Evolutionary conservation across 2,797 vertebrate genomes (phyloP).

Genomic region (Adelosebastes latens): DNA sequence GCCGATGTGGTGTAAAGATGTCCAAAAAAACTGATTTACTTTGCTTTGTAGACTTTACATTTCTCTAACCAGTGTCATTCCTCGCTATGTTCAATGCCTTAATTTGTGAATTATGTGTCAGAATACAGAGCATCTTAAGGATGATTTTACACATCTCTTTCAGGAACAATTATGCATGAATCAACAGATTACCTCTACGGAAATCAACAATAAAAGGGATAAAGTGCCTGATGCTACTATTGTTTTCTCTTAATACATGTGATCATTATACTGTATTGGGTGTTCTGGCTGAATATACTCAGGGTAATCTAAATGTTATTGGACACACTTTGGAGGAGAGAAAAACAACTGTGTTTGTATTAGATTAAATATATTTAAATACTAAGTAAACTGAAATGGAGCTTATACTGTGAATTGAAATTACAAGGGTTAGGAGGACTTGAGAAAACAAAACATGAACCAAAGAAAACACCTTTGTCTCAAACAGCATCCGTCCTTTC

Average conservation of each 20-base stretch:
- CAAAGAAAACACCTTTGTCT: slow-evolving; percentile 34
- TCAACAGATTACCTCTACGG: background rate
- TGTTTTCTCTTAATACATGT: background rate
- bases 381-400: background rate
- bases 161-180: background rate
- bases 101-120: background rate
- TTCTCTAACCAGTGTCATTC: background rate
- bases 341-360: background rate
- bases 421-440: background rate
- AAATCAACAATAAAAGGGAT: background rate
- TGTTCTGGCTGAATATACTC: background rate
- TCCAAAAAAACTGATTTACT: background rate
- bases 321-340: background rate
- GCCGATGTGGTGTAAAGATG: background rate
- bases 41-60: background rate
- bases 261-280: background rate
- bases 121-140: background rate
- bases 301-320: background rate
- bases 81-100: background rate
- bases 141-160: background rate
- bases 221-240: background rate
- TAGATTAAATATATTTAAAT: background rate
- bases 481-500: slow-evolving; percentile 13
- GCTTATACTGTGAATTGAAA: background rate
- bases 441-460: slow-evolving; percentile 15